These are phyloP conservation scores for Cistogaster globosa DNA, from an alignment of 2,888 invertebrate species.

Conservation along the genomic window DNA sequence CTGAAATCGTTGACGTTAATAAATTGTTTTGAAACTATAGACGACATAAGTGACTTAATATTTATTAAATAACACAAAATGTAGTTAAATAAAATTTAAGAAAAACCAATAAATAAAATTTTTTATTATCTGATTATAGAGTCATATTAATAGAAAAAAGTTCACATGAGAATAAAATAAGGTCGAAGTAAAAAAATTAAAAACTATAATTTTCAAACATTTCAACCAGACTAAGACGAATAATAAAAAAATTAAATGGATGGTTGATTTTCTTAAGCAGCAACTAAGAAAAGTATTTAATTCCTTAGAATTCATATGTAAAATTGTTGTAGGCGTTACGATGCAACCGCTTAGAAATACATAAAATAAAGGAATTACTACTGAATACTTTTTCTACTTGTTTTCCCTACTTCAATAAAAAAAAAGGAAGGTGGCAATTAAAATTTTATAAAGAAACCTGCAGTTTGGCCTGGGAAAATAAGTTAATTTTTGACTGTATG, in stretches of 20 bases:
- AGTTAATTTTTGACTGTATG: constrained; percentile 1
- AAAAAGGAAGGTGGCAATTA: neutral
- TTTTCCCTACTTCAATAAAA: too few relatives aligned
- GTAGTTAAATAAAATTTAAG: constrained; percentile 1
- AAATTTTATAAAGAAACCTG: neutral
- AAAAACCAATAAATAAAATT: constrained; percentile 34
- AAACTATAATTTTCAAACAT: neutral
- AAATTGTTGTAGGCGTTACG: constrained; percentile 61
- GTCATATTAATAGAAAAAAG: constrained; percentile 6
- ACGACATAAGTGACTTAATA: neutral
- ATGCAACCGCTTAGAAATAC: constrained; percentile 2
- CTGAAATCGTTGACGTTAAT: constrained; percentile 26
- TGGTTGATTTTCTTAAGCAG: constrained; percentile 14
- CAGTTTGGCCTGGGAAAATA: constrained; percentile 57
- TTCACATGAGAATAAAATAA: neutral
- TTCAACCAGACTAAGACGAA: neutral
- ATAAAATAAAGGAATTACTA: neutral
- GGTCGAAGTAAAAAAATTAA: neutral
- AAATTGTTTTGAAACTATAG: constrained; percentile 50
- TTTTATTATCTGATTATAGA: constrained; percentile 43
- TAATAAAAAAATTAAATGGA: constrained; percentile 31
- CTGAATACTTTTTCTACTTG: too few relatives aligned
- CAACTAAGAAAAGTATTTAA: neutral
- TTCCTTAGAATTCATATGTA: constrained; percentile 56
- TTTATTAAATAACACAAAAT: too few relatives aligned